Conservation (phyloP, 2,888 invertebrate species). For the Schizaphis graminum region DNA sequence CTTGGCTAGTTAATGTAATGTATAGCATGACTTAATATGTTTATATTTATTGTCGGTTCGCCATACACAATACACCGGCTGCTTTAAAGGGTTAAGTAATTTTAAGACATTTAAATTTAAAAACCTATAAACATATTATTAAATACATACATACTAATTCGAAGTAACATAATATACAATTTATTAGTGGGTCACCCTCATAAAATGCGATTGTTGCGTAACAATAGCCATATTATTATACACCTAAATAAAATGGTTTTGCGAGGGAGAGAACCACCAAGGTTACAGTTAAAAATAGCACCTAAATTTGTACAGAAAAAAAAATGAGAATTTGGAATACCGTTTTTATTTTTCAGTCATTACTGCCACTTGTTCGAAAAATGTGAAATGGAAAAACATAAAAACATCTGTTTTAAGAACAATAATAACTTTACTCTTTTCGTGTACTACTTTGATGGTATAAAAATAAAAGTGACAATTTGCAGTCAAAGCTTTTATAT, state of each 20-base stretch:
- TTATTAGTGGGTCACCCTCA: not conserved
- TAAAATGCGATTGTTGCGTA: not conserved
- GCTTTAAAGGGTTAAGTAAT: not conserved
- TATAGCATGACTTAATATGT: not conserved
- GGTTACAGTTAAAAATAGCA: not conserved
- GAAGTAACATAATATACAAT: too few species aligned
- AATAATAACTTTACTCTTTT: not conserved
- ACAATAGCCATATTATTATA: not conserved
- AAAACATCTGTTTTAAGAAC: not conserved
- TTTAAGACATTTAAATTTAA: not conserved
- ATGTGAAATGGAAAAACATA: not conserved
- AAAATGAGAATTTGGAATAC: not conserved
- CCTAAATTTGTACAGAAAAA: not conserved
- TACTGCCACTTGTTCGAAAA: not conserved
- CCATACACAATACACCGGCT: too few species aligned
- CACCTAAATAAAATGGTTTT: not conserved
- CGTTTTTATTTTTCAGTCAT: not conserved
- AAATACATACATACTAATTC: not conserved
- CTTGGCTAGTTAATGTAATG: not conserved
- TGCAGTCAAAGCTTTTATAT: not conserved
- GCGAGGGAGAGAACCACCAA: not conserved
- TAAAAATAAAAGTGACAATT: not conserved
- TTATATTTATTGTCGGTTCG: not conserved
- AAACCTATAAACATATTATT: not conserved
- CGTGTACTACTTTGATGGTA: not conserved